These are phyloP conservation scores for Drosophila sordidula DNA, from an alignment of 2,888 invertebrate genomes.

Conservation along the genomic window DNA sequence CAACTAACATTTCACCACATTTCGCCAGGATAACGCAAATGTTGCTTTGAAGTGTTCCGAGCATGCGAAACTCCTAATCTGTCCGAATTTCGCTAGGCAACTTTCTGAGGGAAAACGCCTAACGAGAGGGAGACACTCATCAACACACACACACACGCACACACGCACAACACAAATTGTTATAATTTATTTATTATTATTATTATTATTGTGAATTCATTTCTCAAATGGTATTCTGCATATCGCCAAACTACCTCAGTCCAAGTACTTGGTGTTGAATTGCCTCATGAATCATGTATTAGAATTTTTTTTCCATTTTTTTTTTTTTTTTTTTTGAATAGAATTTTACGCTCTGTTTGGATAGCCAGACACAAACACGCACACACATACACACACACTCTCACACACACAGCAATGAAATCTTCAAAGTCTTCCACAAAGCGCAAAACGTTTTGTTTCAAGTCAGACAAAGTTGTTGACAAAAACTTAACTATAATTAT, in stretches of 20 bases:
- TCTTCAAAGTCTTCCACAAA: slow-evolving; percentile 77
- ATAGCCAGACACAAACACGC: slow-evolving; percentile 32
- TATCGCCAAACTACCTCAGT: slow-evolving; percentile 81
- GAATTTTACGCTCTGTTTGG: slow-evolving; percentile 45
- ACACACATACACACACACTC: slow-evolving; percentile 13
- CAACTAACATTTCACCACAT: slow-evolving; percentile 72
- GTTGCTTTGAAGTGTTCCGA: slow-evolving; percentile 70
- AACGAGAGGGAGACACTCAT: slow-evolving; percentile 41
- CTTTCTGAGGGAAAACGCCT: slow-evolving; percentile 20
- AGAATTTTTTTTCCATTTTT: slow-evolving; percentile 33
- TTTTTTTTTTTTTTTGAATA: too few relatives aligned
- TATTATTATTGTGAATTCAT: slow-evolving; percentile 64
- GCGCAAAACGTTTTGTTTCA: slow-evolving; percentile 51
- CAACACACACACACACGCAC: slow-evolving; percentile 30
- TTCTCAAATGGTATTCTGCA: slow-evolving; percentile 70
- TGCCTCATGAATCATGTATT: slow-evolving; percentile 74
- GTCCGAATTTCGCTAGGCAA: slow-evolving; percentile 30
- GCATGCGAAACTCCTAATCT: slow-evolving; percentile 62
- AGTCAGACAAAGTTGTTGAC: slow-evolving; percentile 46
- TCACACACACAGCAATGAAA: slow-evolving; percentile 68
- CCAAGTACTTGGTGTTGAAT: slow-evolving; percentile 80
- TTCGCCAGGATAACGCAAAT: slow-evolving; percentile 73
- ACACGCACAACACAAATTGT: slow-evolving; percentile 54
- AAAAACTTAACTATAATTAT: slow-evolving; percentile 51
- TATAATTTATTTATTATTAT: slow-evolving; percentile 76